Evolutionary conservation across 2,797 vertebrate species (phyloP), one percentile per base, ranked within the genome.

Genomic region (Enteromius viviparus): DNA sequence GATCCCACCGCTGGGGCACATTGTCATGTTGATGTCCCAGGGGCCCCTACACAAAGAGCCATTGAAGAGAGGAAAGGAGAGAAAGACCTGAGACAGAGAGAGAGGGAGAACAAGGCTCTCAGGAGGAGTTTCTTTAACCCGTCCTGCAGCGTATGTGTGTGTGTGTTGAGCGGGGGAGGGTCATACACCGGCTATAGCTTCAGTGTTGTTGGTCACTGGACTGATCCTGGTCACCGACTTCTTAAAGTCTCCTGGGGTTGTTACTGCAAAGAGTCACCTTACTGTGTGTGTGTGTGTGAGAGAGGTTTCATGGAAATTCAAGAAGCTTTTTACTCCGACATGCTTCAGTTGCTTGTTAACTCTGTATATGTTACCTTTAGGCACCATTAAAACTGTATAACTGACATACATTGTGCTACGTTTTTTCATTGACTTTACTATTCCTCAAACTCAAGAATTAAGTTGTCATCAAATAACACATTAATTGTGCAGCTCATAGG

Each of bases 11-110:
- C 91, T 93, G 91, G 93, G 93, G 93, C 90, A 91, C 92, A 94
- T 95, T 95, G 93, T 95, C 91, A 95, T 94, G 94, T 91, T 93
- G 92, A 94, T 94, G 89, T 91, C 91, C 90, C 90, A 87, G 88
- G 89, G 90, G 90, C 91, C 87, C 78, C 47, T 81, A 84, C 47
- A 91, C 89, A 94, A 93, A 94, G 91, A 89, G 80, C 89, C 85
- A 92, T 91, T 90, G 89, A 92, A 71, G 83, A 87, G 85, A 87
- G 85, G 71, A 85, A 89, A 84, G 76, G 77, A 85, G 60, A 87
- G 76, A 84, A 66, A 83, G 71, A 80, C 51, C 53, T 49, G 69
- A 75, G 79, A 85, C 58, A 85, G 60, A 85, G 80, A 72, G 76
- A 64, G 15, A 74, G 76, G 32, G 51, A 85, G 34, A 66, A 70